Conservation (phyloP, 2,113 vertebrate genomes). For the Gymnogyps californianus region DNA sequence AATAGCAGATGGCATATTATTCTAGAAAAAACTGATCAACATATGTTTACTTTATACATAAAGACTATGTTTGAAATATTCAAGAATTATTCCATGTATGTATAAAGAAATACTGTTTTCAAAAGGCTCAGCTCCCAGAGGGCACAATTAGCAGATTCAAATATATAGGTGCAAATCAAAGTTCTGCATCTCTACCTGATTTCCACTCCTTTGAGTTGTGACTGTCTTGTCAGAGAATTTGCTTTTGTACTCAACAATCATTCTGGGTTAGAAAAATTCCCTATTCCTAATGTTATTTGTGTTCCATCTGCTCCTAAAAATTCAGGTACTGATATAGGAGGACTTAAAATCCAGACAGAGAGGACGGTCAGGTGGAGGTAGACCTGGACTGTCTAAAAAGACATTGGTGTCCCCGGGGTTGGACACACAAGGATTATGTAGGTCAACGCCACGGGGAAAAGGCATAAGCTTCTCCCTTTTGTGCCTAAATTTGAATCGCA, state of each 20-base stretch:
- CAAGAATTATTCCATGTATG: background rate
- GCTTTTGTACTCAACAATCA: background rate
- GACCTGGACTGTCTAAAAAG: background rate
- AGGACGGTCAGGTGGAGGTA: background rate
- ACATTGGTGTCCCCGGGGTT: rapidly evolving
- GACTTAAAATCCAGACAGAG: background rate
- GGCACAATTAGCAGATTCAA: constrained; percentile 48
- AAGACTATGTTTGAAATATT: background rate
- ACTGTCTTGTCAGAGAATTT: background rate
- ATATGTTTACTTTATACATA: constrained; percentile 38
- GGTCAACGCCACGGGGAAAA: background rate
- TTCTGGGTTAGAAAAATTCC: background rate
- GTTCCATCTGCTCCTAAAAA: background rate
- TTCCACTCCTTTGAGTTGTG: background rate
- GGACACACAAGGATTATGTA: background rate
- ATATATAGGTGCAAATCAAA: background rate
- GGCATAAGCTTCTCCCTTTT: background rate
- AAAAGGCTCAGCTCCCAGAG: constrained; percentile 22
- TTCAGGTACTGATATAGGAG: background rate
- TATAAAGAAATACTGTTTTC: background rate
- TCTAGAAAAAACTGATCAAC: constrained; percentile 34
- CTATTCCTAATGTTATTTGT: background rate
- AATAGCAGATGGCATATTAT: constrained; percentile 51
- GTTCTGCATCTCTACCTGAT: background rate
- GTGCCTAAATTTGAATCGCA: background rate